These are phyloP conservation scores for Drosophila baimaii DNA, from an alignment of 1,140 invertebrate genomes.

Conservation along the genomic window DNA sequence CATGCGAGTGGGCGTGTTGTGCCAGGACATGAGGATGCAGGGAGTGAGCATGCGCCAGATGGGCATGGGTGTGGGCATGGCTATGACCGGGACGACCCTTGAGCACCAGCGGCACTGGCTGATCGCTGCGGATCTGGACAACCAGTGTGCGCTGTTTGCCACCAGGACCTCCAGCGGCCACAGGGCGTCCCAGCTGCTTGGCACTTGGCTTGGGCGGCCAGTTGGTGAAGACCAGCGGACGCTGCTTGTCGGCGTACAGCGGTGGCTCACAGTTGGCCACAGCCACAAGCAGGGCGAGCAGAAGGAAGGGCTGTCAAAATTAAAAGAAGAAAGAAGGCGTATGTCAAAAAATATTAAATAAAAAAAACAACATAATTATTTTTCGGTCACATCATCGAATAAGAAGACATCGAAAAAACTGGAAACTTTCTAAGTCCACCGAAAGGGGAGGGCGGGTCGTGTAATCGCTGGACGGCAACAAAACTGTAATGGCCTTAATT, in stretches of 20 bases:
- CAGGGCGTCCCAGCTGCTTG: conserved; percentile 57
- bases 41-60: conserved; percentile 29
- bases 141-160: conserved; percentile 73
- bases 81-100: conserved; percentile 63
- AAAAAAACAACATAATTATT: conserved; percentile 56
- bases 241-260: conserved; percentile 35
- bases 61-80: conserved; percentile 33
- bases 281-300: conserved; percentile 48
- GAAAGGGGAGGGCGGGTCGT: conserved; percentile 31
- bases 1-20: conserved; percentile 45
- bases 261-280: conserved; percentile 60
- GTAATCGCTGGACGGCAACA: conserved; percentile 50
- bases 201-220: conserved; percentile 66
- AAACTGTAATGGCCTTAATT: conserved; percentile 75
- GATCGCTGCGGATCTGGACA: conserved; percentile 81
- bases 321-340: conserved; percentile 28
- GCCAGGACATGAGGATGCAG: conserved; percentile 44
- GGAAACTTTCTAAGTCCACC: conserved; percentile 70
- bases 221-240: conserved; percentile 66
- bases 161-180: neutral
- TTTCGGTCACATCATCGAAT: conserved; percentile 29
- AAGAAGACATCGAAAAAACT: conserved; percentile 34
- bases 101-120: conserved; percentile 72
- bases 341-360: conserved; percentile 31
- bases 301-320: conserved; percentile 45